A percentile compares a stretch with the other conserved stretches of the same genome.
phyloP scores from a whole-genome alignment of 2,888 invertebrate genomes.

The Lasioglossum marginatum region DNA sequence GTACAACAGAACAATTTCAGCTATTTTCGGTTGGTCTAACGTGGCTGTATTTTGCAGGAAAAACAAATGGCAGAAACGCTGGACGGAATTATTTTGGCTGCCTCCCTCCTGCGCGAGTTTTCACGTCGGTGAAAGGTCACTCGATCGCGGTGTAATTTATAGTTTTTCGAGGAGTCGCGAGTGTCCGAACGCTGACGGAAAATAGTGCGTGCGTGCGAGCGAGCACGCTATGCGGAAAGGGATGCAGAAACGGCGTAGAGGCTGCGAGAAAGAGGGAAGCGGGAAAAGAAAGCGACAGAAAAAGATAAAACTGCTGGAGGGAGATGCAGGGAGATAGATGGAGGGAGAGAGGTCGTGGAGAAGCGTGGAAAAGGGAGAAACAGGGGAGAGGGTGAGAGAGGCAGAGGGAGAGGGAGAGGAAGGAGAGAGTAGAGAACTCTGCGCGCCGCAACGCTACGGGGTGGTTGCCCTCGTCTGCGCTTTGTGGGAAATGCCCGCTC shows the following conservation, averaged over 20 bases:
- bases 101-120: neutral
- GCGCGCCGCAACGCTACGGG: conserved; percentile 79
- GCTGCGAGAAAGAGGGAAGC: conserved; percentile 30
- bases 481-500: conserved; percentile 84
- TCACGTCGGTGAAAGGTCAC: neutral
- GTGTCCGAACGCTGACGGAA: neutral
- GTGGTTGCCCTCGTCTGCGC: conserved; percentile 84
- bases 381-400: conserved; percentile 33
- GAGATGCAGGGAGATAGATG: conserved; percentile 1
- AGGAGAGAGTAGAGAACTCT: conserved; percentile 67
- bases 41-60: neutral
- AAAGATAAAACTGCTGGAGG: conserved; percentile 49
- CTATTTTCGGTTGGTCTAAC: neutral
- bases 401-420: conserved; percentile 54
- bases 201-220: neutral
- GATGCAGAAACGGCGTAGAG: conserved; percentile 37
- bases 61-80: neutral
- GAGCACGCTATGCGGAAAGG: conserved; percentile 23
- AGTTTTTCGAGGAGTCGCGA: neutral
- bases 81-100: neutral
- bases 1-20: neutral
- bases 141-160: neutral
- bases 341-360: neutral
- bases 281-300: conserved; percentile 35
- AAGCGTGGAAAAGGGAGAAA: conserved; percentile 23